Conservation (phyloP, 23 tunicate species). For the Oikopleura vanhoeffeni region DNA sequence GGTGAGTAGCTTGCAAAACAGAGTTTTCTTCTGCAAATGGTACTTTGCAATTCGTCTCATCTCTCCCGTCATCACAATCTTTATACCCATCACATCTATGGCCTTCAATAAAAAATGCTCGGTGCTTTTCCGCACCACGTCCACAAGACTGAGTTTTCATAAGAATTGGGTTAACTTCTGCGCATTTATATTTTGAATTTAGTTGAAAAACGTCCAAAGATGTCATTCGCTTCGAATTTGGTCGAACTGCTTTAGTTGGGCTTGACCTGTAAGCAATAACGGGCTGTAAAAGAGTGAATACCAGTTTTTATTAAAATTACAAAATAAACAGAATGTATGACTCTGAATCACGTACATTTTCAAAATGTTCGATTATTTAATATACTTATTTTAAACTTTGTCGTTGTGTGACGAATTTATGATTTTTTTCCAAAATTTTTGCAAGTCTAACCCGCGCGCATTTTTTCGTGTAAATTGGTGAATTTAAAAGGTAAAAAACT, state of each 20-base stretch:
- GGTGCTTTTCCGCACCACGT: not conserved
- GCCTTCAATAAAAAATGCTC: not conserved
- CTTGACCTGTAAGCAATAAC: not conserved
- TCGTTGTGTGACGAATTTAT: too few relatives aligned
- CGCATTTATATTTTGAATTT: not conserved
- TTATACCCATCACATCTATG: not conserved
- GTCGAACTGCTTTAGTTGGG: not conserved
- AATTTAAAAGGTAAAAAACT: too few relatives aligned
- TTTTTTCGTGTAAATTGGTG: too few relatives aligned
- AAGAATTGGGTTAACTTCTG: not conserved
- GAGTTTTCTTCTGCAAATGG: not conserved
- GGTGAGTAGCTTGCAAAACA: too few relatives aligned
- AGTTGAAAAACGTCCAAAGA: slow-evolving; percentile 11
- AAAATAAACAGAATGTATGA: too few relatives aligned
- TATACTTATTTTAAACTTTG: too few relatives aligned
- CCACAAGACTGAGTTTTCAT: not conserved
- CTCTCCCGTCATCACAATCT: not conserved
- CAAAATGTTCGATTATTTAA: too few relatives aligned
- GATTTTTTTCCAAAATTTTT: too few relatives aligned
- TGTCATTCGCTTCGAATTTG: not conserved
- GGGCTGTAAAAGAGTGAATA: too few relatives aligned
- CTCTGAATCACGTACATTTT: too few relatives aligned
- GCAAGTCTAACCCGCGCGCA: too few relatives aligned
- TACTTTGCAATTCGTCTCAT: not conserved
- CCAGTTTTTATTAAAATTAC: too few relatives aligned